phyloP scores from a whole-genome alignment of 2,113 vertebrate genomes.

The Sorex fumeus region DNA sequence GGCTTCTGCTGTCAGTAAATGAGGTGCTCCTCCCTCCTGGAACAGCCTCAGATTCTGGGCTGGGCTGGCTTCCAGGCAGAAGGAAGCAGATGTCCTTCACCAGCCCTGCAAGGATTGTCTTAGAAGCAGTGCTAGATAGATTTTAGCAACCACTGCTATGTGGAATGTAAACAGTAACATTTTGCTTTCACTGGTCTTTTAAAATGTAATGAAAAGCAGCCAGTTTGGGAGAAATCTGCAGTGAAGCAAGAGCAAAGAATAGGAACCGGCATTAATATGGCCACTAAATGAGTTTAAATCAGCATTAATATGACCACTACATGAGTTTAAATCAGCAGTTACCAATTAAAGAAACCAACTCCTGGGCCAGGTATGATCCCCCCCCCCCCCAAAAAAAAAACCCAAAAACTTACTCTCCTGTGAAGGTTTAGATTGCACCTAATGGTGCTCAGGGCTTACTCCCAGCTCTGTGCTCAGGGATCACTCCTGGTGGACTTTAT shows the following conservation, averaged over 20 bases:
- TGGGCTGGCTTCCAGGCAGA: neutral
- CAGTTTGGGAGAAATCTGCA: neutral
- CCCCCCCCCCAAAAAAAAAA: too few species aligned
- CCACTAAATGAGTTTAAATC: neutral
- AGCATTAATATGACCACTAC: neutral
- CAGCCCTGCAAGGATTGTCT: neutral
- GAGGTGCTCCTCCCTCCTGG: neutral
- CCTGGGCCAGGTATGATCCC: too few species aligned
- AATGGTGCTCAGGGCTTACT: too few species aligned
- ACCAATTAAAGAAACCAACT: neutral
- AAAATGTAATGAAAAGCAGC: constrained; percentile 32
- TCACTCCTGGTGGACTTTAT: too few species aligned
- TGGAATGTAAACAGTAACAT: constrained; percentile 24
- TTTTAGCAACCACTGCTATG: neutral
- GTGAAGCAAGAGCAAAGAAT: neutral
- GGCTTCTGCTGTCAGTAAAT: neutral
- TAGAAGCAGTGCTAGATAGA: neutral
- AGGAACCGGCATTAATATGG: neutral
- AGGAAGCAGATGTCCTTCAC: neutral
- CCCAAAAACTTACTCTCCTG: too few species aligned
- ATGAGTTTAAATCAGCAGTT: neutral
- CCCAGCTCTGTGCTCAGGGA: too few species aligned
- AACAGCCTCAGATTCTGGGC: neutral
- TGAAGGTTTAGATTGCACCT: too few species aligned
- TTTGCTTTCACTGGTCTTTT: constrained; percentile 34